Evolutionary conservation across 2,113 vertebrate genomes (phyloP).

Genomic region (Poeciliopsis occidentalis): DNA sequence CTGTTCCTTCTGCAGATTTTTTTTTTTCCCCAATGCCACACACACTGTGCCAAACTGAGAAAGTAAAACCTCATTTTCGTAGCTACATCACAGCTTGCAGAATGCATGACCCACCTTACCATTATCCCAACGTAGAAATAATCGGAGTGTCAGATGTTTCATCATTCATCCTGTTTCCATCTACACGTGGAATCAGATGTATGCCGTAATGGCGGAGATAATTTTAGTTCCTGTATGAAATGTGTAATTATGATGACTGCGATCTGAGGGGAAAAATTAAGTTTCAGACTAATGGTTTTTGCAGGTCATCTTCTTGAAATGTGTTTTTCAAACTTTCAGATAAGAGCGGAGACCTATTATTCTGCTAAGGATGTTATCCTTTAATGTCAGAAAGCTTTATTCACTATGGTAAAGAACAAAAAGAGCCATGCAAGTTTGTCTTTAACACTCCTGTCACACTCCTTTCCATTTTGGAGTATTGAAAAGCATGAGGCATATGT

Average conservation of each 20-base stretch:
- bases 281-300: conserved; percentile 49
- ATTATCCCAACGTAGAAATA: conserved; percentile 55
- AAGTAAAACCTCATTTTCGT: conserved; percentile 28
- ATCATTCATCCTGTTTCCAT: conserved; percentile 46
- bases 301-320: conserved; percentile 54
- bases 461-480: conserved; percentile 1
- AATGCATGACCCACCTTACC: conserved; percentile 54
- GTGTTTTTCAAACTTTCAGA: conserved; percentile 59
- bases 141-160: conserved; percentile 67
- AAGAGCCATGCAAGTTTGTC: neutral
- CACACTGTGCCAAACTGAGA: neutral
- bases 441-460: neutral
- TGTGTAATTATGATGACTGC: conserved; percentile 33
- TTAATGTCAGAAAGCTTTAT: conserved; percentile 59
- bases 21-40: neutral
- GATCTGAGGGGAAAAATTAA: conserved; percentile 57
- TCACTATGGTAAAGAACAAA: conserved; percentile 52
- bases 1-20: conserved; percentile 4
- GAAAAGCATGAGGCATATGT: neutral
- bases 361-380: conserved; percentile 71
- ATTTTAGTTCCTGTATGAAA: conserved; percentile 60
- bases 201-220: conserved; percentile 30
- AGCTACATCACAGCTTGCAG: conserved; percentile 49
- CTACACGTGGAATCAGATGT: conserved; percentile 25
- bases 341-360: conserved; percentile 66